Evolutionary conservation across 2,797 vertebrate species (phyloP).

Genomic region (Notoglanidium macrostoma): DNA sequence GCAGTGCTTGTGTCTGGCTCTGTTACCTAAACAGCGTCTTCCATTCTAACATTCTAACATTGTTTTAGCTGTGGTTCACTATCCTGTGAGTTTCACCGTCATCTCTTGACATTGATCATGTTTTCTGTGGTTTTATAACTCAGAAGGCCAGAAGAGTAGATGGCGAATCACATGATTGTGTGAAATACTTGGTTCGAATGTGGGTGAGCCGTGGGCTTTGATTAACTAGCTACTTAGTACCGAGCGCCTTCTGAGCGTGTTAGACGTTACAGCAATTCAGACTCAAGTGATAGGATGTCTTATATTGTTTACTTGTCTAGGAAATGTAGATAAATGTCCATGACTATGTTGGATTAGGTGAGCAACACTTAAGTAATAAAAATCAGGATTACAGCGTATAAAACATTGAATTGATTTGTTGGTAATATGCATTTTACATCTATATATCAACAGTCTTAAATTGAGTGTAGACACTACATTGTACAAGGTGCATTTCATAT

Average conservation of each 20-base stretch:
- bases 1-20: constrained; percentile 39
- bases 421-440: background rate
- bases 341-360: background rate
- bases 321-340: background rate
- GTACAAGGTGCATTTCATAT: background rate
- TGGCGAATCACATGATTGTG: constrained; percentile 41
- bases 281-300: background rate
- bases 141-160: constrained; percentile 57
- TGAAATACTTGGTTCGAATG: constrained; percentile 70
- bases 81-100: no score
- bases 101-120: background rate
- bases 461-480: background rate
- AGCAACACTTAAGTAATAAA: background rate
- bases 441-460: background rate
- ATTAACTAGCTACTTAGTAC: constrained; percentile 29
- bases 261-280: background rate
- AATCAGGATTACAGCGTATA: background rate
- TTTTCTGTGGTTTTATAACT: constrained; percentile 57
- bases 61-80: background rate
- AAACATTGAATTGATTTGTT: background rate
- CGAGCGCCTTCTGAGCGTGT: background rate
- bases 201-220: background rate
- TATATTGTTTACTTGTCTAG: background rate
- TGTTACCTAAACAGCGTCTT: constrained; percentile 28
- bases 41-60: background rate